phyloP scores from a whole-genome alignment of 2,113 vertebrate genomes.

The Thalassarche chlororhynchos region DNA sequence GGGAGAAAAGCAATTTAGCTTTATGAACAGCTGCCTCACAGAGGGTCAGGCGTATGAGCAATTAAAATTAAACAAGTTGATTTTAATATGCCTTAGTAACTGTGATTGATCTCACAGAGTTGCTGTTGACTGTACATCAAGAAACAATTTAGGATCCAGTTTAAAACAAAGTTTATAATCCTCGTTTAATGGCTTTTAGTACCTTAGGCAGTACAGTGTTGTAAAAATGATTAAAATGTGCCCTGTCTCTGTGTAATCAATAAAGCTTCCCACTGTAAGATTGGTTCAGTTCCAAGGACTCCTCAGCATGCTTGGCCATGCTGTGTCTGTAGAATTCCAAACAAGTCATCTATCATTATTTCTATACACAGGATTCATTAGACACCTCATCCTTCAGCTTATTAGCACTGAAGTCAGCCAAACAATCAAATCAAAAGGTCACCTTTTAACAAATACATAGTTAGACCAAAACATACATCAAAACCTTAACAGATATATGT shows the following conservation, averaged over 20 bases:
- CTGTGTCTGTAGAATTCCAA: conserved; percentile 73
- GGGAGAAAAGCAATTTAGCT: conserved; percentile 59
- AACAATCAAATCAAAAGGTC: conserved; percentile 75
- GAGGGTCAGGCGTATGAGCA: conserved; percentile 56
- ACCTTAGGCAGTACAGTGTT: conserved; percentile 68
- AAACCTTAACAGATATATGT: neutral
- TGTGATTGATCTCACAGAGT: conserved; percentile 63
- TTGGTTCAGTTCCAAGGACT: conserved; percentile 66
- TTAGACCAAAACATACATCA: conserved; percentile 52
- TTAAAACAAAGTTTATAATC: conserved; percentile 75
- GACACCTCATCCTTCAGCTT: conserved; percentile 73
- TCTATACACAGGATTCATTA: conserved; percentile 71
- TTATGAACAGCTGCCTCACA: conserved; percentile 48
- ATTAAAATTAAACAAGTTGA: conserved; percentile 74
- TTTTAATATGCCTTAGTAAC: conserved; percentile 69
- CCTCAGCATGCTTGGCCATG: conserved; percentile 45
- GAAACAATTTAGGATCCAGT: conserved; percentile 68
- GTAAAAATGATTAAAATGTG: conserved; percentile 79
- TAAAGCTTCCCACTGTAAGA: conserved; percentile 72
- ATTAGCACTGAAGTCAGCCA: conserved; percentile 70
- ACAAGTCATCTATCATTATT: conserved; percentile 75
- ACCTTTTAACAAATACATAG: conserved; percentile 68
- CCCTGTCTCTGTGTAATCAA: conserved; percentile 75
- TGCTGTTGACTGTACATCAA: conserved; percentile 68
- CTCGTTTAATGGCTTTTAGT: conserved; percentile 75